Percentiles rank a stretch among this genome's conserved stretches.
Conservation (phyloP, 2,888 invertebrate species). For the Arctia plantaginis region DNA sequence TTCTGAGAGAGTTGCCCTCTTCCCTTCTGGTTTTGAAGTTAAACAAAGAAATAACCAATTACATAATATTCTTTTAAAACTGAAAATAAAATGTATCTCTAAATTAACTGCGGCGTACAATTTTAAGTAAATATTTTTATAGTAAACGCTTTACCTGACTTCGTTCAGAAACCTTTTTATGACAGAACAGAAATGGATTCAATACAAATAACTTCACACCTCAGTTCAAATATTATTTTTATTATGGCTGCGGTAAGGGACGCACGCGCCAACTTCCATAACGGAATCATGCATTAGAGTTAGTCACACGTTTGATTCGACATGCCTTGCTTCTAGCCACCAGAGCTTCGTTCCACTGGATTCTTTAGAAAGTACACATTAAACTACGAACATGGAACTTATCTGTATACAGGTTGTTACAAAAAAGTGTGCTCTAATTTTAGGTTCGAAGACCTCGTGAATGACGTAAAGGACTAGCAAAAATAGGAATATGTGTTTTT, state of each 20-base stretch:
- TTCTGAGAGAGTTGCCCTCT: no score
- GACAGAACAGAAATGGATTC: constrained; percentile 3
- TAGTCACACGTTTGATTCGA: constrained; percentile 66
- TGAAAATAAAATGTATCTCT: neutral
- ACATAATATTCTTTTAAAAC: no score
- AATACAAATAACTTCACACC: constrained; percentile 29
- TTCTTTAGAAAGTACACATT: constrained; percentile 69
- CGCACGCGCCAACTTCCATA: constrained; percentile 63
- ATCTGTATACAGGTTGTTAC: neutral
- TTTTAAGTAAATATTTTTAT: neutral
- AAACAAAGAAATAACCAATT: no score
- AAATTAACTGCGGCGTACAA: neutral
- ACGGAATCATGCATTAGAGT: constrained; percentile 73
- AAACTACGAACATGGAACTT: constrained; percentile 24
- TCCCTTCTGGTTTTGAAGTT: no score
- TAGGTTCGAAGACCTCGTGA: no score
- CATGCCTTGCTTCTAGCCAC: constrained; percentile 57
- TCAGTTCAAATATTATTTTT: constrained; percentile 36
- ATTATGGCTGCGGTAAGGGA: constrained; percentile 33
- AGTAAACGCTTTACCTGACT: neutral
- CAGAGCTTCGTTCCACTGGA: constrained; percentile 69
- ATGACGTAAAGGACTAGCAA: neutral
- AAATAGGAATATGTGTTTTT: neutral
- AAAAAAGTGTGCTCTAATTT: neutral
- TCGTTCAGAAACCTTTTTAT: constrained; percentile 4